Evolutionary conservation across 2,797 vertebrate species (phyloP).

Genomic region (Euthynnus affinis): DNA sequence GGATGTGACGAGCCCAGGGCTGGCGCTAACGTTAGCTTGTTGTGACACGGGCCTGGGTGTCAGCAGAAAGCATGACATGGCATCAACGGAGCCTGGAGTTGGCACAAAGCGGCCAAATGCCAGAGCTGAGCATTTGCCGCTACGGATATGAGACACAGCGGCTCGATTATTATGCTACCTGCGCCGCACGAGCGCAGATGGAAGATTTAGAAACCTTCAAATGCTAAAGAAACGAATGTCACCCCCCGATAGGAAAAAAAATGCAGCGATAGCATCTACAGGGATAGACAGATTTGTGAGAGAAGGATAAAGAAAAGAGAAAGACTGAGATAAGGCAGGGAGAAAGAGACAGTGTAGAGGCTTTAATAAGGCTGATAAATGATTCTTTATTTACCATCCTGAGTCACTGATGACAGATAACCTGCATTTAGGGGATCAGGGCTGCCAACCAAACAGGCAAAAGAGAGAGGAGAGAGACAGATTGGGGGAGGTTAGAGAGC

Average conservation of each 20-base stretch:
- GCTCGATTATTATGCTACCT: slow-evolving; percentile 41
- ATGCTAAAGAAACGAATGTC: slow-evolving; percentile 49
- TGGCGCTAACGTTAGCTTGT: slow-evolving; percentile 61
- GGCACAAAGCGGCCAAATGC: slow-evolving; percentile 55
- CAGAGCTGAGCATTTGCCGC: slow-evolving; percentile 20
- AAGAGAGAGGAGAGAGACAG: slow-evolving; percentile 56
- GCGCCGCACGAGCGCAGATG: slow-evolving; percentile 28
- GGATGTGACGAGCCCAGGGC: slow-evolving; percentile 55
- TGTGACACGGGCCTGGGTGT: slow-evolving; percentile 80
- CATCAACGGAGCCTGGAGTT: slow-evolving; percentile 63
- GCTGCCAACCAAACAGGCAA: slow-evolving; percentile 69
- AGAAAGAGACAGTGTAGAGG: slow-evolving; percentile 47
- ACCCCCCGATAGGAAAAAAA: neutral
- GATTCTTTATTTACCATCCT: slow-evolving; percentile 77
- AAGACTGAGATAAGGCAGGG: slow-evolving; percentile 56
- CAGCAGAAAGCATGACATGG: slow-evolving; percentile 73
- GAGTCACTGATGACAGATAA: slow-evolving; percentile 82
- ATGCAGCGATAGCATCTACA: slow-evolving; percentile 52
- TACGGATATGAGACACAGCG: slow-evolving; percentile 17
- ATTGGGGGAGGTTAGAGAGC: slow-evolving; percentile 71
- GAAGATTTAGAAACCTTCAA: slow-evolving; percentile 31
- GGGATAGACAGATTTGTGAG: slow-evolving; percentile 44
- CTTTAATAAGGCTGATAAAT: slow-evolving; percentile 75
- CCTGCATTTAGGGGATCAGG: slow-evolving; percentile 78
- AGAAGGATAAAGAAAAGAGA: slow-evolving; percentile 47